phyloP scores from a whole-genome alignment of 2,888 invertebrate species.

The Chouioia cunea region DNA sequence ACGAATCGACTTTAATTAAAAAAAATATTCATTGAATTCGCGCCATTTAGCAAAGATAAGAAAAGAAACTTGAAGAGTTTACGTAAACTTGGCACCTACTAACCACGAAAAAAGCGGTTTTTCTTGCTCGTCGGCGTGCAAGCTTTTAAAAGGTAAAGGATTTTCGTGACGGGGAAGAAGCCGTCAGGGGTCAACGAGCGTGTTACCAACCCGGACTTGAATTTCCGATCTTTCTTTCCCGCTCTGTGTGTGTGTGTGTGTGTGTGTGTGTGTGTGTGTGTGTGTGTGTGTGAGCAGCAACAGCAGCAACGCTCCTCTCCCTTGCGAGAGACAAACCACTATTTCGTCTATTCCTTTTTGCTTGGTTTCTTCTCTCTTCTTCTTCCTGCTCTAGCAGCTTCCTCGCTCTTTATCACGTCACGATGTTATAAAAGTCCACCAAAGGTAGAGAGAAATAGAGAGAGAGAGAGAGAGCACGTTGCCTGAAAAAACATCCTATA shows the following conservation, averaged over 20 bases:
- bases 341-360: slow-evolving; percentile 43
- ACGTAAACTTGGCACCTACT: no score
- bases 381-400: slow-evolving; percentile 29
- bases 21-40: no score
- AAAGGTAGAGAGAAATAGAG: not conserved
- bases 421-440: slow-evolving; percentile 27
- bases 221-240: slow-evolving; percentile 36
- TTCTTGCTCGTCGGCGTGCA: no score
- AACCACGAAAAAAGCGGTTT: no score
- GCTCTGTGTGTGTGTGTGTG: slow-evolving; percentile 30
- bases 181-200: slow-evolving; percentile 42
- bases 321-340: slow-evolving; percentile 39
- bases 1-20: no score
- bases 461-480: no score
- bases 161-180: slow-evolving; percentile 44
- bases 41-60: no score
- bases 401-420: slow-evolving; percentile 43
- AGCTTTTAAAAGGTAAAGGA: slow-evolving; percentile 35
- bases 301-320: not conserved
- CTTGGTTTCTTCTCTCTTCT: slow-evolving; percentile 24
- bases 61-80: no score
- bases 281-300: slow-evolving; percentile 26
- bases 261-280: slow-evolving; percentile 27
- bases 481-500: slow-evolving; percentile 14
- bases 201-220: slow-evolving; percentile 43